Evolutionary conservation across 1,140 invertebrate genomes (phyloP), one percentile per base, ranked within the genome.

Genomic region (Triops longicaudatus): DNA sequence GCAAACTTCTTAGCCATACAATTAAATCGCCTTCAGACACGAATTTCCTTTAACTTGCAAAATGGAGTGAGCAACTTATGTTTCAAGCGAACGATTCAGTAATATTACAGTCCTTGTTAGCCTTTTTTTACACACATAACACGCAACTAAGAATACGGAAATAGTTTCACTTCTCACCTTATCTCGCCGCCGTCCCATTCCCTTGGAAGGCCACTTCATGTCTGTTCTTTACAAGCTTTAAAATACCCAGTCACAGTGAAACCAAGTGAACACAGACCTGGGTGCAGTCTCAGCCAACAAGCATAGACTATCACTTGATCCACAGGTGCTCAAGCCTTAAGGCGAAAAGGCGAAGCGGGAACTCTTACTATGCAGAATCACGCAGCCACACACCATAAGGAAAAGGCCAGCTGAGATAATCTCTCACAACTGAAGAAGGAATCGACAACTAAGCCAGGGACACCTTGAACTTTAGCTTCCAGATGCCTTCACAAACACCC

Each of bases 191-290:
- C 50, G 50, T 63, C 50, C 50, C 50, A 63, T 63, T 63, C 50
- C 50, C 50, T 63, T 63, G 50, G 50, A 63, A 63, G 50, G 50
- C 50, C 50, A 63, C 50, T 63, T 63, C 50, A 63, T 63, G 50
- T 63, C 50, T 63, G 50, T 22, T n/a, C 22, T 63, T 17, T 63
- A 22, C 22, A 63, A 63, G 50, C 50, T 9, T 14, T 63, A 10
- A n/a, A 63, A 63, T 63, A 22, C 10, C n/a, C 50, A 63, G 50
- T 14, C 50, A 12, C 50, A 63, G 50, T 14, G 22, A 63, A 63
- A 22, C 50, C 50, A 63, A 63, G 50, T n/a, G 50, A 63, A 22
- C 50, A 63, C 17, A 22, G 50, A 63, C 50, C 50, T 63, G 50
- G 50, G 50, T 63, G 50, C 50, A 63, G 22, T 22, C 50, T 63